Conservation (phyloP, 2,797 vertebrate species). For the Bradypodion pumilum region DNA sequence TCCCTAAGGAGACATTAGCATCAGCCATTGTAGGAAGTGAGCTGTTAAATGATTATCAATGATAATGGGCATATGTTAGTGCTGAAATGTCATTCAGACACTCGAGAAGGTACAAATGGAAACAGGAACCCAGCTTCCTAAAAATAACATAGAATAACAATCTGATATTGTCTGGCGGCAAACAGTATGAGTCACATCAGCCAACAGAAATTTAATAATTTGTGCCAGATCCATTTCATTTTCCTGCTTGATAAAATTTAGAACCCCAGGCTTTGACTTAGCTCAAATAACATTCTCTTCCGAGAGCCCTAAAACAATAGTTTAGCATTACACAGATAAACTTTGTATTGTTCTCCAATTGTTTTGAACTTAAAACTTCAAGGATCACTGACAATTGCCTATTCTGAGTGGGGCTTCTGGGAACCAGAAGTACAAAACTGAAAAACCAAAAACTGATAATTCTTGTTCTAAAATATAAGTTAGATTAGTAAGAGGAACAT, state of each 20-base stretch:
- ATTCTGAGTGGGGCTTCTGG: too few species aligned
- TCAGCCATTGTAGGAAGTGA: not conserved
- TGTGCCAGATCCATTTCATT: not conserved
- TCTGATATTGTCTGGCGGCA: not conserved
- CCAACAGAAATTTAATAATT: not conserved
- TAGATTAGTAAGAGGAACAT: not conserved
- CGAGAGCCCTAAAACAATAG: not conserved
- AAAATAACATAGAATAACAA: not conserved
- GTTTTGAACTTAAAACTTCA: too few species aligned
- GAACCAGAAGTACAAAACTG: too few species aligned
- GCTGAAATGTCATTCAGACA: not conserved
- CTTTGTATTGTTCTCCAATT: too few species aligned
- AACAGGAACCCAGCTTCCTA: not conserved
- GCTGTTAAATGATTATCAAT: not conserved
- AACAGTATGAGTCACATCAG: not conserved
- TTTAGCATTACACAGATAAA: too few species aligned
- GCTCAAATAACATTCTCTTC: not conserved
- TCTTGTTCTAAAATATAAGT: not conserved
- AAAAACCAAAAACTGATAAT: too few species aligned
- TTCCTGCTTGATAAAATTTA: not conserved
- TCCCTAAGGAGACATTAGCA: conserved; percentile 2
- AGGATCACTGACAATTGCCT: too few species aligned
- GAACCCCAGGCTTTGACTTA: not conserved
- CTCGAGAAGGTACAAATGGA: conserved; percentile 3
- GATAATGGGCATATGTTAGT: fast-evolving